Conservation (phyloP, 2,113 vertebrate species). For the Apteryx mantelli region DNA sequence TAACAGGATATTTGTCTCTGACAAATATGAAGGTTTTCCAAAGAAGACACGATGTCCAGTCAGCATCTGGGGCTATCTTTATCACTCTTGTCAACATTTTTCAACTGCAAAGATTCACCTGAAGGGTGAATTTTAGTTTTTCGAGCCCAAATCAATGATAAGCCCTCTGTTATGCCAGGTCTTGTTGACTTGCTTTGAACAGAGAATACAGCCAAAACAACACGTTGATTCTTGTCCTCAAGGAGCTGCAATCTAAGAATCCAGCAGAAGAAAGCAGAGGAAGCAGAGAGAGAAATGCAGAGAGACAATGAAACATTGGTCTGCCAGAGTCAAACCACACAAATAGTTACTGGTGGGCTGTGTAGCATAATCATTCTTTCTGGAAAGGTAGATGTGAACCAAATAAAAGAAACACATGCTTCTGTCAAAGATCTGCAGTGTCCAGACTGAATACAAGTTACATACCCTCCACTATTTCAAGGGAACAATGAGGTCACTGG, state of each 20-base stretch:
- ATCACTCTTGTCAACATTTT: background rate
- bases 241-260: background rate
- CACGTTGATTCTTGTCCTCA: background rate
- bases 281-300: background rate
- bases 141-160: background rate
- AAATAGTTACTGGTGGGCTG: background rate
- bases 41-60: background rate
- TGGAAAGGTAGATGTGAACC: background rate
- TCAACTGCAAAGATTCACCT: background rate
- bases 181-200: background rate
- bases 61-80: background rate
- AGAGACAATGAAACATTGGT: background rate
- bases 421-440: background rate
- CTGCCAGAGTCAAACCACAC: background rate
- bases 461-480: background rate
- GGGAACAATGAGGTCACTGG: background rate
- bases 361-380: background rate
- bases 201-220: background rate
- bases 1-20: background rate
- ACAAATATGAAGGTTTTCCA: background rate
- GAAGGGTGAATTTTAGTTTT: accelerated
- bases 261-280: background rate
- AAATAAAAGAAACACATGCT: background rate
- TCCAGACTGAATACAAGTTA: background rate
- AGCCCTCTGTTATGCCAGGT: background rate